Evolutionary conservation across 2,888 invertebrate species (phyloP).

Genomic region (Athrips mouffetella): DNA sequence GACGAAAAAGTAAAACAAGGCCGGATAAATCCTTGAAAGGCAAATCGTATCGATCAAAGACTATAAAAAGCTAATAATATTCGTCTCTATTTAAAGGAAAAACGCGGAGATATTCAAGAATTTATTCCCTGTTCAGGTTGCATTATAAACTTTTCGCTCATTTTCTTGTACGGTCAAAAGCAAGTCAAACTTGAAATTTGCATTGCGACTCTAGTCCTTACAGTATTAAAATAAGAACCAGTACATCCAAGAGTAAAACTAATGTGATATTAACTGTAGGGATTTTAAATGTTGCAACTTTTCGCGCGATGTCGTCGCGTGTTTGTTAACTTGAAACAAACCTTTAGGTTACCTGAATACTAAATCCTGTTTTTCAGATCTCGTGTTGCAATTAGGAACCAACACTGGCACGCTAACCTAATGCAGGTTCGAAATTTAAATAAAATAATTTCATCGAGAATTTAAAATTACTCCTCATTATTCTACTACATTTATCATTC

Average conservation of each 20-base stretch:
- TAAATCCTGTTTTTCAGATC: conserved; percentile 38
- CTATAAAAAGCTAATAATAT: too few species aligned
- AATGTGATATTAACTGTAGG: too few species aligned
- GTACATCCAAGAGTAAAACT: too few species aligned
- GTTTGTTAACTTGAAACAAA: conserved; percentile 48
- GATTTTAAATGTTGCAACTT: too few species aligned
- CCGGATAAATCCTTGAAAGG: neutral
- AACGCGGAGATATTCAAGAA: too few species aligned
- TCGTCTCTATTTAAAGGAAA: too few species aligned
- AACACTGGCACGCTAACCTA: conserved; percentile 43
- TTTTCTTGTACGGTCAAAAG: too few species aligned
- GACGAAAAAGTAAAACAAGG: too few species aligned
- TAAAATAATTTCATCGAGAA: conserved; percentile 28
- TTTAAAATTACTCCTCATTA: neutral
- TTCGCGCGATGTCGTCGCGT: conserved; percentile 51
- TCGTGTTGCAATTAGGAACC: conserved; percentile 39
- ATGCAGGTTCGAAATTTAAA: conserved; percentile 40
- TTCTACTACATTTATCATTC: conserved; percentile 14
- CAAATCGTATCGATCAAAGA: neutral
- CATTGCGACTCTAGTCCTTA: too few species aligned
- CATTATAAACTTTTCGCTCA: too few species aligned
- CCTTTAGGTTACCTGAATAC: conserved; percentile 39
- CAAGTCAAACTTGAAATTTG: too few species aligned
- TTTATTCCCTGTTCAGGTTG: too few species aligned
- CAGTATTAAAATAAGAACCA: conserved; percentile 37